phyloP scores from a whole-genome alignment of 2,888 invertebrate genomes.

The Rhopalosiphum nymphaeae region DNA sequence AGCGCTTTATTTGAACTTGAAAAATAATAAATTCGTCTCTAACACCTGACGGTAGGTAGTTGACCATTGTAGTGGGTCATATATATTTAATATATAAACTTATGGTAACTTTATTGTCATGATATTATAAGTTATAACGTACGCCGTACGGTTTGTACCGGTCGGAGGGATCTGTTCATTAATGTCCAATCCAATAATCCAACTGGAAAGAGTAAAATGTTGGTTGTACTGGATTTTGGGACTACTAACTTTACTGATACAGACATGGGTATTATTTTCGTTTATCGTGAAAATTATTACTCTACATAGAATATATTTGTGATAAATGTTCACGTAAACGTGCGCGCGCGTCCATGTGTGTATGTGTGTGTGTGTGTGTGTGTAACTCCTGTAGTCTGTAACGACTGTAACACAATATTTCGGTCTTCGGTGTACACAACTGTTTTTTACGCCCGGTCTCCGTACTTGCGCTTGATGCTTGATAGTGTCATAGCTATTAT shows the following conservation, averaged over 20 bases:
- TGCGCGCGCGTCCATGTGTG: neutral
- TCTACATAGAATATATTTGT: neutral
- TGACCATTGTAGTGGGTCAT: no score
- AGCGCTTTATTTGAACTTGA: no score
- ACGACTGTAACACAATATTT: neutral
- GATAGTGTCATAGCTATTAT: neutral
- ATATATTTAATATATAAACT: neutral
- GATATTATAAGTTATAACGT: no score
- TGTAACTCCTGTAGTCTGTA: neutral
- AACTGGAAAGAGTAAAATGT: neutral
- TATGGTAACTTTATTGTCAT: neutral
- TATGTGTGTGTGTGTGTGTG: neutral
- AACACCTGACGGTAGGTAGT: no score
- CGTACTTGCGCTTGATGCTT: neutral
- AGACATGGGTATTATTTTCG: neutral
- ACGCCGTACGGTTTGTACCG: no score
- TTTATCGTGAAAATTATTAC: constrained; percentile 7
- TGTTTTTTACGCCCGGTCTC: neutral
- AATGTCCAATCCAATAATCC: neutral
- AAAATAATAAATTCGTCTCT: no score
- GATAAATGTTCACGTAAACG: neutral
- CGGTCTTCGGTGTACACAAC: constrained; percentile 13
- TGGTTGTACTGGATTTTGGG: neutral
- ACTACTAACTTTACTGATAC: neutral
- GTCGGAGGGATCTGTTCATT: no score